phyloP scores from a whole-genome alignment of 2,888 invertebrate species.

The Caradrina clavipalpis region DNA sequence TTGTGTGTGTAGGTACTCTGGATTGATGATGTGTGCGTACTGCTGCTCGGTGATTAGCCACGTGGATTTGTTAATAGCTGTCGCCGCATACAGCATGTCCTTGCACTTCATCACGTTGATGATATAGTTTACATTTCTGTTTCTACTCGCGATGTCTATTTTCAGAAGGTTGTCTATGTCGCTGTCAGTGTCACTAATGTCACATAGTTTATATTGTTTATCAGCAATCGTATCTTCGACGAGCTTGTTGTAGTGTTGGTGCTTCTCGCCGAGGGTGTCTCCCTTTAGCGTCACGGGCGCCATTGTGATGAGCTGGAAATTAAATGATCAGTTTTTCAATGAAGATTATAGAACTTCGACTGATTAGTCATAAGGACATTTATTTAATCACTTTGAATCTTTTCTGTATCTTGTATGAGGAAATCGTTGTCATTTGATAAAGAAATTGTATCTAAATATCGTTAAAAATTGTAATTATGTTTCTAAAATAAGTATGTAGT shows the following conservation, averaged over 20 bases:
- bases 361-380: too few relatives aligned
- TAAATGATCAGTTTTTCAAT: too few relatives aligned
- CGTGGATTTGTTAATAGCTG: slow-evolving; percentile 76
- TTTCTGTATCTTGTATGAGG: too few relatives aligned
- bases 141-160: slow-evolving; percentile 77
- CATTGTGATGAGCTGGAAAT: slow-evolving; percentile 56
- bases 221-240: slow-evolving; percentile 66
- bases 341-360: too few relatives aligned
- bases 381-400: too few relatives aligned
- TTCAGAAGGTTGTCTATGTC: slow-evolving; percentile 78
- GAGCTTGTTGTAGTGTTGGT: slow-evolving; percentile 72
- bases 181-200: slow-evolving; percentile 65
- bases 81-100: slow-evolving; percentile 80
- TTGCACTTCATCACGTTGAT: slow-evolving; percentile 75
- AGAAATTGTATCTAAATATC: too few relatives aligned
- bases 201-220: slow-evolving; percentile 53
- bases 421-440: too few relatives aligned
- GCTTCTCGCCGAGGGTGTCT: slow-evolving; percentile 74
- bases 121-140: slow-evolving; percentile 75
- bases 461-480: too few relatives aligned
- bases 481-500: too few relatives aligned
- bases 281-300: slow-evolving; percentile 59
- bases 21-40: slow-evolving; percentile 80
- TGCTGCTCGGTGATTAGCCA: slow-evolving; percentile 80
- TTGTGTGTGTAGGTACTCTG: slow-evolving; percentile 74